Evolutionary conservation across 1,140 invertebrate species (phyloP), one percentile per base, ranked within the genome.

Genomic region (Lordiphosa clarofinis): DNA sequence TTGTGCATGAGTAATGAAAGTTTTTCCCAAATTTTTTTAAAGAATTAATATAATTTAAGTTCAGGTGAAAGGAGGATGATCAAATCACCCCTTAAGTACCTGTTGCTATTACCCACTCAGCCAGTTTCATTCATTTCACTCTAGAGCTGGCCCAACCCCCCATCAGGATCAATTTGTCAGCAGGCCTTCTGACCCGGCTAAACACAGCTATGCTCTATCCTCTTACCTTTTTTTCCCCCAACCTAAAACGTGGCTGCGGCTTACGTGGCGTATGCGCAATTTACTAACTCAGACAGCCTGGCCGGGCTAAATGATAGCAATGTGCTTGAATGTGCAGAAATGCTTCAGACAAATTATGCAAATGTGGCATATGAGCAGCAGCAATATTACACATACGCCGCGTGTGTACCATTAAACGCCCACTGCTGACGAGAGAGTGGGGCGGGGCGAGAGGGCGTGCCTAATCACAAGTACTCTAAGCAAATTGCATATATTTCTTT

Each of bases 381-480:
- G 57, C 42, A 65, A 84, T 78, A 84, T 84, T 84, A 84, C 76
- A 60, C 64, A 82, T 84, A 82, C 76, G 76, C 60, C 72, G 57
- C 56, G 78, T 73, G 73, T 59, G 73, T 59, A 68, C 73, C 63
- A 82, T 82, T 84, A 82, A 61, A 58, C 72, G 67, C 62, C 56
- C 72, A 68, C n/a, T 39, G 40, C 33, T 44, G 46, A 24, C 50
- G 44, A 15, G 33, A 43, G 12, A 28, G 38, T 24, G 37, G 35
- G 28, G n/a, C n/a, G 7, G 35, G 40, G 19, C 47, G 57, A 31
- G 13, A 10, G 21, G 65, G 66, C 56, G 67, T 46, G 72, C 61
- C 76, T 81, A 82, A 81, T 82, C 75, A 59, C 65, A 68, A 64
- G 56, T 64, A 56, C 67, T 67, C 58, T 58, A 52, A 62, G 46